A percentile compares a stretch with the other conserved stretches of the same genome.
Conservation (phyloP, 2,113 vertebrate genomes). For the Antechinus stuartii region DNA sequence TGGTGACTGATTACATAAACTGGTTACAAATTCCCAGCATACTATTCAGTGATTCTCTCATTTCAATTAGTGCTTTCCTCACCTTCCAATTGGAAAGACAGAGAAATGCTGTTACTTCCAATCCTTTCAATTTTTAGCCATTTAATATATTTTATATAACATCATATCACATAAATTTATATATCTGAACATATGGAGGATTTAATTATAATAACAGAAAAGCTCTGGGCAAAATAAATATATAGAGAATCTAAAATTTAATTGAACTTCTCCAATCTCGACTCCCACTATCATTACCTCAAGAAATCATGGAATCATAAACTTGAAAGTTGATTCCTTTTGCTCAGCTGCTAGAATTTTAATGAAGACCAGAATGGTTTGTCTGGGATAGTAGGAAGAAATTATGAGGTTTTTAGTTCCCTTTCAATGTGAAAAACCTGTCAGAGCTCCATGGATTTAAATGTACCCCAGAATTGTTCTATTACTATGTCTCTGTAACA, state of each 20-base stretch:
- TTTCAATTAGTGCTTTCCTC: slow-evolving; percentile 79
- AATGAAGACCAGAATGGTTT: slow-evolving; percentile 11
- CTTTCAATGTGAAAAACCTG: slow-evolving; percentile 20
- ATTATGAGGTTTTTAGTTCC: slow-evolving; percentile 31
- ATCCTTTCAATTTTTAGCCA: slow-evolving; percentile 64
- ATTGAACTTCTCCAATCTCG: not conserved
- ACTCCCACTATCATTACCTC: not conserved
- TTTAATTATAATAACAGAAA: slow-evolving; percentile 19
- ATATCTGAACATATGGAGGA: slow-evolving; percentile 44
- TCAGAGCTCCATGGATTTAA: not conserved
- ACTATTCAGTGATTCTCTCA: slow-evolving; percentile 40
- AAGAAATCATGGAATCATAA: slow-evolving; percentile 9
- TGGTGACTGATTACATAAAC: slow-evolving; percentile 60
- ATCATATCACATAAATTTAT: slow-evolving; percentile 41
- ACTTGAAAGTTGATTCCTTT: slow-evolving; percentile 50
- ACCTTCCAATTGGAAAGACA: slow-evolving; percentile 72
- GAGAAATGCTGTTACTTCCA: slow-evolving; percentile 46
- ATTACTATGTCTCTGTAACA: not conserved
- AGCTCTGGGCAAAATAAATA: slow-evolving; percentile 36
- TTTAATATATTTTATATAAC: slow-evolving; percentile 71
- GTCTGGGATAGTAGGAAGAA: slow-evolving; percentile 28
- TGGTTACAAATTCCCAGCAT: slow-evolving; percentile 63
- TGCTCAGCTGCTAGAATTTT: not conserved
- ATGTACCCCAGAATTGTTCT: not conserved
- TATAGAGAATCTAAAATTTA: slow-evolving; percentile 15